A percentile compares a stretch with the other conserved stretches of the same genome.
Evolutionary conservation across 1,140 invertebrate genomes (phyloP).

Genomic region (Scylla paramamosain): DNA sequence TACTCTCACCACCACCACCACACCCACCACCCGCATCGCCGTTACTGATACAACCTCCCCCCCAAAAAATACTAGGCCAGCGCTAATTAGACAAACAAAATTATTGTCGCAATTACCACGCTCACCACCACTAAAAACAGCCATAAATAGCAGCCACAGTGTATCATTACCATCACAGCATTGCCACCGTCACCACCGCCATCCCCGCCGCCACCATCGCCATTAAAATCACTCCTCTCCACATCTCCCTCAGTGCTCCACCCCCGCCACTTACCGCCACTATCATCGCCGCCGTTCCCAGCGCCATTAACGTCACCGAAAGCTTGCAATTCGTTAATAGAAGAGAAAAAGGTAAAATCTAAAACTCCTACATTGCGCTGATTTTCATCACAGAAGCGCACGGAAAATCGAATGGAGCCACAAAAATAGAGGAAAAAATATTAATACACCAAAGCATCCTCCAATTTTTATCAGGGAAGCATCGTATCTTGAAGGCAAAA

Average conservation of each 20-base stretch:
- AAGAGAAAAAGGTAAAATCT: neutral
- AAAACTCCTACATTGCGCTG: no score
- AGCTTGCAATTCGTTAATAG: neutral
- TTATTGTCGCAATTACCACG: neutral
- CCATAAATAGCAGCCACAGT: neutral
- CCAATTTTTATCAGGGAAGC: neutral
- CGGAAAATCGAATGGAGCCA: no score
- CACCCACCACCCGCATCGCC: no score
- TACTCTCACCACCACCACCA: no score
- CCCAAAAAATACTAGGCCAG: neutral
- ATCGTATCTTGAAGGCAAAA: neutral
- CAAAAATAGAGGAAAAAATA: neutral
- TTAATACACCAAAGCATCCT: neutral
- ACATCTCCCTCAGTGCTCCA: neutral
- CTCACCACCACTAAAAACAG: neutral
- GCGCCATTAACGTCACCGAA: neutral
- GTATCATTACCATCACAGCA: conserved; percentile 1
- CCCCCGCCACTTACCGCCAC: neutral
- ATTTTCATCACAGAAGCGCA: no score
- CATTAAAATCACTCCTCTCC: neutral
- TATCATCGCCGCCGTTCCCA: neutral
- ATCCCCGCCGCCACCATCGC: neutral
- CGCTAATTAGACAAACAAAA: neutral
- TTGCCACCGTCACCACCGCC: neutral
- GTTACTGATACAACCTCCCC: no score